A percentile compares a stretch with the other conserved stretches of the same genome.
Evolutionary conservation across 2,888 invertebrate species (phyloP).

Genomic region (Margaritifera margaritifera): DNA sequence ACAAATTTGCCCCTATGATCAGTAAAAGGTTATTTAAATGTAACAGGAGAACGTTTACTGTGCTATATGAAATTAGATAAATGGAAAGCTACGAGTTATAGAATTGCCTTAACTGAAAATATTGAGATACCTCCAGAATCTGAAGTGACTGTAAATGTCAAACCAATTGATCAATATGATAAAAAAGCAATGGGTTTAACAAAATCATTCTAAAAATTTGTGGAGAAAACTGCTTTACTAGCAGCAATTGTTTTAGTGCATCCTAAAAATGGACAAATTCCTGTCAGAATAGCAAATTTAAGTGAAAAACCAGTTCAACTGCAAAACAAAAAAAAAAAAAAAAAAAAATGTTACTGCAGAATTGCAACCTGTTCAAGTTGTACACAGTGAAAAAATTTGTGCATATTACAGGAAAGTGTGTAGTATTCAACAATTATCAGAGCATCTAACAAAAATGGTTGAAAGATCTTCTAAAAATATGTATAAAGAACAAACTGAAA

Average conservation of each 20-base stretch:
- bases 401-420: not conserved
- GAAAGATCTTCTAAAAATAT: conserved; percentile 11
- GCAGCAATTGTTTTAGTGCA: conserved; percentile 22
- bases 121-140: conserved; percentile 7
- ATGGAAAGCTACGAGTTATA: conserved; percentile 10
- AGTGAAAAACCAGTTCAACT: conserved; percentile 8
- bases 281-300: too few relatives aligned
- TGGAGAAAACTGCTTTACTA: conserved; percentile 18
- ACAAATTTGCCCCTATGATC: conserved; percentile 8
- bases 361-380: not conserved
- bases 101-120: conserved; percentile 15
- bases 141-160: conserved; percentile 12
- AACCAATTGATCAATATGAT: conserved; percentile 11
- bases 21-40: conserved; percentile 13
- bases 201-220: too few relatives aligned
- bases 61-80: conserved; percentile 17
- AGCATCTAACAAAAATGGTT: conserved; percentile 18
- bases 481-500: conserved; percentile 2
- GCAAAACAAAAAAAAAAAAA: conserved; percentile 10
- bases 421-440: not conserved
- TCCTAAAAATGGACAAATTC: conserved; percentile 8
- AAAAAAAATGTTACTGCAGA: too few relatives aligned
- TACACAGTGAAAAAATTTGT: not conserved
- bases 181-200: conserved; percentile 10
- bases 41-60: conserved; percentile 16